Base-by-base conservation (phyloP, 2,797 vertebrate species). In the Rhinatrema bivittatum region DNA sequence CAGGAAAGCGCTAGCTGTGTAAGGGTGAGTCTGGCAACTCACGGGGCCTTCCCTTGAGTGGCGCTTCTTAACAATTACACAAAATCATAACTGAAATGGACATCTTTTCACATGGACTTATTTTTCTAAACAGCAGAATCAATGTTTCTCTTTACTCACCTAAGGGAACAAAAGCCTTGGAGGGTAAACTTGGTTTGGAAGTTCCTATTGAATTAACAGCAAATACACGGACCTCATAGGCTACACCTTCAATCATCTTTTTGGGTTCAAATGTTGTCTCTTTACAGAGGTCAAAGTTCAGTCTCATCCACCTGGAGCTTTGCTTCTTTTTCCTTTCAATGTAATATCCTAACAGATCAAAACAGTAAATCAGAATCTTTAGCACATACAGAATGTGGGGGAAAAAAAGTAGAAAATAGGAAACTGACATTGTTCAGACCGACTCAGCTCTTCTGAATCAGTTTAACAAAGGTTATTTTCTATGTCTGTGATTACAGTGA, bases 221-320 rank as follows among this genome's bases (percentile, higher is more conserved):
- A 70, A 98, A 97, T 59, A 98, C 81, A 4, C 95, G 87, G 28
- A 95, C 93, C 68, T 99, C 96, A 1, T 99, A 99, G 4, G 95
- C 93, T 46, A 99, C 92, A 3, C 96, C 96, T 74, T 99, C 96
- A 68, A 99, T 98, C 96, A 99, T 99, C 77, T 98, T 99, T 81
- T 96, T 99, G 41, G 93, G 93, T 52, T 99, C 93, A 50, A 96
- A 99, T 16, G 67, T 74, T 23, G 84, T 91, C 75, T 99, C 96
- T 74, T 99, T 98, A 60, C 85, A 90, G 46, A 98, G 81, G 65
- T 99, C 95, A 66, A 98, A 98, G 72, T 98, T 99, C 52, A 99
- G 40, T 42, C 95, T 88, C 95, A 99, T 99, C 96, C 96, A 99
- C 21, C 96, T 88, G 48, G 94, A 98, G 51, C 96, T 99, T 73